phyloP scores from a whole-genome alignment of 1,140 invertebrate genomes.

The Magallana gigas region DNA sequence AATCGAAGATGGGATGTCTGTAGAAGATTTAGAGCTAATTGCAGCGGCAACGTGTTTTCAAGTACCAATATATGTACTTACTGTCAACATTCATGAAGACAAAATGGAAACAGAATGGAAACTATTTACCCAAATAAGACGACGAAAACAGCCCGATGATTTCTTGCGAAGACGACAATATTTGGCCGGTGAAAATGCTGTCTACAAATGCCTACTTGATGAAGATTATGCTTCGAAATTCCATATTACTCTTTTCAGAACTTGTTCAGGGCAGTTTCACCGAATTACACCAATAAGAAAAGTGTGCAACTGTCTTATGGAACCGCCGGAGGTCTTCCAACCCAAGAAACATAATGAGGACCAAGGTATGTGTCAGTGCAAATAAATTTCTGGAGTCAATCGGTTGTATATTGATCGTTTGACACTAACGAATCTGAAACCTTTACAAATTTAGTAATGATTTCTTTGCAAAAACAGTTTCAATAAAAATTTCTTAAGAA shows the following conservation, averaged over 20 bases:
- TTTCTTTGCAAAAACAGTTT: neutral
- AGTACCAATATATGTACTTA: constrained; percentile 38
- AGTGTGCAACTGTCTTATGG: constrained; percentile 38
- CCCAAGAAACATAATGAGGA: neutral
- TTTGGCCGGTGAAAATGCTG: neutral
- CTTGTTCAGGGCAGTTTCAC: constrained; percentile 43
- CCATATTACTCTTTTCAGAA: constrained; percentile 35
- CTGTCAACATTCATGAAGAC: neutral
- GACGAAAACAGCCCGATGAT: neutral
- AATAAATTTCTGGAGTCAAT: neutral
- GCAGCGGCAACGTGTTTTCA: constrained; percentile 41
- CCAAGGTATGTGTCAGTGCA: neutral
- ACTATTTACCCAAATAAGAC: constrained; percentile 6
- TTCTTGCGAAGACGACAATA: neutral
- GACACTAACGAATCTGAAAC: too few relatives aligned
- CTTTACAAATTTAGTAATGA: neutral
- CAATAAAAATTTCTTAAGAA: neutral
- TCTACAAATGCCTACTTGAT: neutral
- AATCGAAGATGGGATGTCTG: constrained; percentile 16
- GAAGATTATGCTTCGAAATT: neutral
- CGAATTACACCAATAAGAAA: constrained; percentile 26
- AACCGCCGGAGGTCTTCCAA: neutral
- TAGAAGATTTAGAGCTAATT: constrained; percentile 34
- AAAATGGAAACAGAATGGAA: constrained; percentile 32
- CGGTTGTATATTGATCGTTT: neutral